Conservation (phyloP, 2,888 invertebrate genomes). For the Sericinus montela region DNA sequence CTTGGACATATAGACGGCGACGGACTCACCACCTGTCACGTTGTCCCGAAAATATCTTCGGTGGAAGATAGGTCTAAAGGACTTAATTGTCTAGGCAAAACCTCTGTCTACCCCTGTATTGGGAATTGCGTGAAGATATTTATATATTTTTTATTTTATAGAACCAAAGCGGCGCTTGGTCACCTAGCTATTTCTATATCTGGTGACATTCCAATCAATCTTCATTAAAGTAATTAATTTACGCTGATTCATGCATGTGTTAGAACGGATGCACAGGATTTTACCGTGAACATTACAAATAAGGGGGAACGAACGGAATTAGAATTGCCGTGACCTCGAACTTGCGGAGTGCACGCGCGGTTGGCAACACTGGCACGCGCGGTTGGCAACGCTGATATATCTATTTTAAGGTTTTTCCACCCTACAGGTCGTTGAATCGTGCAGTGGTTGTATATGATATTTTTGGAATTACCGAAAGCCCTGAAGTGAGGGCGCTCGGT, state of each 20-base stretch:
- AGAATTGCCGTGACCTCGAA: slow-evolving; percentile 26
- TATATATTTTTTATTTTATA: too few relatives aligned
- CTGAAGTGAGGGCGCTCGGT: background rate
- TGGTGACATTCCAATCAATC: too few relatives aligned
- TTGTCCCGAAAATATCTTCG: too few relatives aligned
- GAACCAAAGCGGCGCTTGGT: too few relatives aligned
- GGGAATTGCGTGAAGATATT: too few relatives aligned
- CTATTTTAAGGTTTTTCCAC: slow-evolving; percentile 17
- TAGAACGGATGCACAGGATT: slow-evolving; percentile 1
- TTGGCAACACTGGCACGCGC: slow-evolving; percentile 8
- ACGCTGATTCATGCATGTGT: background rate
- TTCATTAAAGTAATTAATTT: background rate
- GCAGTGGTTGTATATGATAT: slow-evolving; percentile 1
- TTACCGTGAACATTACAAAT: slow-evolving; percentile 1
- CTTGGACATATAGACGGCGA: too few relatives aligned
- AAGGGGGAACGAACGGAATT: slow-evolving; percentile 21
- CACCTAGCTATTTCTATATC: too few relatives aligned
- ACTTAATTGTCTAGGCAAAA: too few relatives aligned
- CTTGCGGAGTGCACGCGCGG: slow-evolving; percentile 22
- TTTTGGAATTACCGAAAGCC: slow-evolving; percentile 6
- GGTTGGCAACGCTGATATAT: slow-evolving; percentile 10
- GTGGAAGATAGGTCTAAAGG: too few relatives aligned
- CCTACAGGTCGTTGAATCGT: background rate
- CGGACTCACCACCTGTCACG: too few relatives aligned
- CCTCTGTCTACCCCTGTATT: too few relatives aligned